Percentiles rank a stretch among this genome's conserved stretches.
Conservation (phyloP, 1,140 invertebrate species). For the Solenopsis fugax region DNA sequence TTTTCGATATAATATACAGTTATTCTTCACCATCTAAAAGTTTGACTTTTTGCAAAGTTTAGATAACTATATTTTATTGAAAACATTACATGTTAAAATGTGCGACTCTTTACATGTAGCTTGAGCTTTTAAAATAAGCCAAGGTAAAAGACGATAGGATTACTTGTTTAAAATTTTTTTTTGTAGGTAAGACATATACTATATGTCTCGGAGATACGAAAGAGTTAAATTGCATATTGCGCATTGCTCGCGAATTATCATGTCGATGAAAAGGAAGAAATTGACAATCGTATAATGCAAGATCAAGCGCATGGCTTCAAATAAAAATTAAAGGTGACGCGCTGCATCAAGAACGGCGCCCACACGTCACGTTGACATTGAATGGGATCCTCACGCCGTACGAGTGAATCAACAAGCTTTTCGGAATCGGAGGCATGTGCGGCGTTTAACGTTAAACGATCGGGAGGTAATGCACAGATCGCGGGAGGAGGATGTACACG, state of each 20-base stretch:
- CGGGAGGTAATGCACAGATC: neutral
- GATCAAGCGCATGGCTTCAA: neutral
- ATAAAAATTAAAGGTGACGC: slow-evolving; percentile 25
- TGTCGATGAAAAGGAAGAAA: neutral
- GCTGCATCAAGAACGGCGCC: neutral
- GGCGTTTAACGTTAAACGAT: slow-evolving; percentile 21
- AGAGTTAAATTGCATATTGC: neutral
- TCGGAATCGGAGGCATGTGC: slow-evolving; percentile 4
- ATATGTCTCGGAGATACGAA: too few species aligned
- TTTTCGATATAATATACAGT: too few species aligned
- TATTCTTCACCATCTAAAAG: too few species aligned
- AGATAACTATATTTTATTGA: too few species aligned
- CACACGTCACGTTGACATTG: slow-evolving; percentile 26
- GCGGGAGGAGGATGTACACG: neutral
- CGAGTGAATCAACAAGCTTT: slow-evolving; percentile 33
- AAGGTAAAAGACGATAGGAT: too few species aligned
- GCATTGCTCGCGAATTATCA: neutral
- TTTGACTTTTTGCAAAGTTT: too few species aligned
- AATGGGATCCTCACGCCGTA: slow-evolving; percentile 4
- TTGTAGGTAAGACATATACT: too few species aligned
- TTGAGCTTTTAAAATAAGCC: too few species aligned
- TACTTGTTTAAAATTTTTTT: too few species aligned
- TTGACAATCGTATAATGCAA: neutral
- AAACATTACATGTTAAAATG: too few species aligned
- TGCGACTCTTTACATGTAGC: too few species aligned